These are phyloP conservation scores for Dendrocopos noguchii DNA, from an alignment of 2,113 vertebrate species.

Conservation along the genomic window DNA sequence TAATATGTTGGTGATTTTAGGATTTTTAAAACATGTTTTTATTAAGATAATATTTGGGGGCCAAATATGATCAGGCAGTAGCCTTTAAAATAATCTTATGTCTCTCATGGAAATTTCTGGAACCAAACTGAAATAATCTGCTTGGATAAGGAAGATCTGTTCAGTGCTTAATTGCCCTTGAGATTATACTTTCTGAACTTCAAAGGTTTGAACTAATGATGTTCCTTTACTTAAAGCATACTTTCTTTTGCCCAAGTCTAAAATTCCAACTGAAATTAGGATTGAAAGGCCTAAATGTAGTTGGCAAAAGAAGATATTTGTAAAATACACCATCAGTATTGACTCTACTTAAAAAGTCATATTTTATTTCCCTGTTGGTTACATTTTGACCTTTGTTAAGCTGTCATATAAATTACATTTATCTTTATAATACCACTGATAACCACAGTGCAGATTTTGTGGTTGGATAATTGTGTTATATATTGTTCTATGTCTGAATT, in stretches of 20 bases:
- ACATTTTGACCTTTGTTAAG: conserved; percentile 56
- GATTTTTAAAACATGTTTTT: background rate
- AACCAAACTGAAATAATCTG: conserved; percentile 23
- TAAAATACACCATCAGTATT: conserved; percentile 1
- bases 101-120: conserved; percentile 20
- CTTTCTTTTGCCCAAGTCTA: background rate
- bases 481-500: background rate
- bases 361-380: conserved; percentile 19
- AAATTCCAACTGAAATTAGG: conserved; percentile 31
- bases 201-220: conserved; percentile 51
- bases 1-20: background rate
- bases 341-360: conserved; percentile 21
- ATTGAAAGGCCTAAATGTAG: background rate
- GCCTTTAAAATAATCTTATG: background rate
- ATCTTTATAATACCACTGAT: conserved; percentile 40
- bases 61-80: background rate
- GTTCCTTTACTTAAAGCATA: conserved; percentile 29
- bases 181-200: conserved; percentile 46
- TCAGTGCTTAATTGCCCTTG: conserved; percentile 48
- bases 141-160: background rate
- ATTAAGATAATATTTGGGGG: background rate
- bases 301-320: conserved; percentile 21
- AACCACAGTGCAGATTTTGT: conserved; percentile 24
- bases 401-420: conserved; percentile 47
- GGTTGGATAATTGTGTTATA: conserved; percentile 13